These are phyloP conservation scores for Sphaerophoria rueppellii DNA, from an alignment of 2,888 invertebrate genomes.

Conservation along the genomic window DNA sequence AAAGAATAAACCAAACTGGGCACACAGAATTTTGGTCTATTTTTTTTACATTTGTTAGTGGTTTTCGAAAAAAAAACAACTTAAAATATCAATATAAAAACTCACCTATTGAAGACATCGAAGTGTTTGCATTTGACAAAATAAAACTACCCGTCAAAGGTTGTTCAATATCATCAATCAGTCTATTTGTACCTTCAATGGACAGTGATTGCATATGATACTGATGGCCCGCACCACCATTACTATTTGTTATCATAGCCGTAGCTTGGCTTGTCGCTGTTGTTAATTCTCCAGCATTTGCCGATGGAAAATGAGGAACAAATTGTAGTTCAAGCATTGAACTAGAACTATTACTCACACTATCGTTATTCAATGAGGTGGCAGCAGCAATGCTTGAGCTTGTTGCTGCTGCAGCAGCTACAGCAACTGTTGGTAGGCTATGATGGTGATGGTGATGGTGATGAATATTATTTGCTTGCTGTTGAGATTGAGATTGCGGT, in stretches of 20 bases:
- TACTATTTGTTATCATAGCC: constrained; percentile 61
- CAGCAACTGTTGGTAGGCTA: constrained; percentile 57
- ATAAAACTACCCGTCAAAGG: constrained; percentile 47
- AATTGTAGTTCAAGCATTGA: constrained; percentile 54
- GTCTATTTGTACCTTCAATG: constrained; percentile 53
- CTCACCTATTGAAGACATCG: constrained; percentile 66
- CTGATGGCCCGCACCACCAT: constrained; percentile 38
- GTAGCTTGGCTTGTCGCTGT: constrained; percentile 23
- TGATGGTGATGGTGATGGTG: constrained; percentile 65
- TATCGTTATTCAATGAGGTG: constrained; percentile 43
- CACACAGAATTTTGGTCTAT: no score
- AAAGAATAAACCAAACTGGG: no score
- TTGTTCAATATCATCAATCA: constrained; percentile 52
- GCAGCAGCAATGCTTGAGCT: constrained; percentile 12
- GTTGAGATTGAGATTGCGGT: constrained; percentile 39
- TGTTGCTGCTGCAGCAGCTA: constrained; percentile 24
- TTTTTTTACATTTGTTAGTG: no score
- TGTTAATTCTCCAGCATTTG: neutral
- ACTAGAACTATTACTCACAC: constrained; percentile 29
- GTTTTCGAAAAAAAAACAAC: neutral
- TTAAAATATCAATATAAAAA: no score
- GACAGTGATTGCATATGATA: constrained; percentile 50
- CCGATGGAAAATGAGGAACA: constrained; percentile 46
- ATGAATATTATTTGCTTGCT: constrained; percentile 57
- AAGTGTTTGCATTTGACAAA: constrained; percentile 63